A percentile compares a stretch with the other conserved stretches of the same genome.
phyloP scores from a whole-genome alignment of 2,113 vertebrate species.

The Aphelocoma coerulescens region DNA sequence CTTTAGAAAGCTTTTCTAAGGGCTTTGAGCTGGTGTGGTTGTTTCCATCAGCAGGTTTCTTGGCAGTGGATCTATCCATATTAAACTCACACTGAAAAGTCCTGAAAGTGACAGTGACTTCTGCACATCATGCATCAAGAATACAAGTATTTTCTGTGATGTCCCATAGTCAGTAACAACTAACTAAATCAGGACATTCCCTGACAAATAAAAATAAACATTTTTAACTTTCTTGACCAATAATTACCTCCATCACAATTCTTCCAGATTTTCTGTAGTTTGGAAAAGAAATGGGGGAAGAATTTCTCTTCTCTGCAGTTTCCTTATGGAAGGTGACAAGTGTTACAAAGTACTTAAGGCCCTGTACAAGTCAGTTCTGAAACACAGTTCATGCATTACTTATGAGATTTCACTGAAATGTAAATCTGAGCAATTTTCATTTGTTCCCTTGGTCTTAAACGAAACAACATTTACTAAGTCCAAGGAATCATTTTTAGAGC shows the following conservation, averaged over 20 bases:
- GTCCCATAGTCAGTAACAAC: neutral
- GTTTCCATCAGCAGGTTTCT: neutral
- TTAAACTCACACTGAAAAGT: neutral
- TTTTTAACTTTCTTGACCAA: neutral
- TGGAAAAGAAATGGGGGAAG: neutral
- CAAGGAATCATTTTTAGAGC: slow-evolving; percentile 62
- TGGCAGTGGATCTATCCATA: neutral
- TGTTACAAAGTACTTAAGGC: slow-evolving; percentile 44
- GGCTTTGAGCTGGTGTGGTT: neutral
- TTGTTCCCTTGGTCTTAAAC: slow-evolving; percentile 65
- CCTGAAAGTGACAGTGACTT: neutral
- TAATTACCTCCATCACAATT: neutral
- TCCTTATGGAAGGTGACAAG: slow-evolving; percentile 5
- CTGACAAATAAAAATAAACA: neutral
- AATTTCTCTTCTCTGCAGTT: neutral
- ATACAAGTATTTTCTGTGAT: neutral
- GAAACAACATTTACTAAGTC: slow-evolving; percentile 68
- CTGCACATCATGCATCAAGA: neutral
- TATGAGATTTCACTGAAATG: slow-evolving; percentile 68
- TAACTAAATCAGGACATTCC: neutral
- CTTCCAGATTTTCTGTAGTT: neutral
- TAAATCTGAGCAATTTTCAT: slow-evolving; percentile 64
- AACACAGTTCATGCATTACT: slow-evolving; percentile 65
- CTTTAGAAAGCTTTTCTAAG: neutral
- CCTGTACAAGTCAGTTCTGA: neutral